Conservation (phyloP, 1,140 invertebrate species). For the Apis cerana region DNA sequence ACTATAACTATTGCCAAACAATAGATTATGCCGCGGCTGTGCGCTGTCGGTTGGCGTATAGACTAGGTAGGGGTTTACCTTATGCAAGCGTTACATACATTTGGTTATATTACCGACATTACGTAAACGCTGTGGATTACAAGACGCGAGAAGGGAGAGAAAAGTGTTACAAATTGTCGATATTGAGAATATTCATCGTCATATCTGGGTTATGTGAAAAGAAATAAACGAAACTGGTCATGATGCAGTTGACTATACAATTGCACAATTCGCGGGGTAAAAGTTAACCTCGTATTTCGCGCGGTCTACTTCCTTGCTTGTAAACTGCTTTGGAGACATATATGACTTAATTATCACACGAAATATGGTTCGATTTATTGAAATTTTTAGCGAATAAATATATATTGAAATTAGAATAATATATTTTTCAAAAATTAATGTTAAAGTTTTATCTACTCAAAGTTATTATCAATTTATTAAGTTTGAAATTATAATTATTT, state of each 20-base stretch:
- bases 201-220: conserved; percentile 29
- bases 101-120: conserved; percentile 78
- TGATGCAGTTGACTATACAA: background rate
- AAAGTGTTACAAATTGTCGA: conserved; percentile 71
- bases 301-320: background rate
- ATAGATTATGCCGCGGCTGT: conserved; percentile 72
- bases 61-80: conserved; percentile 67
- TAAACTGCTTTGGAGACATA: background rate
- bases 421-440: background rate
- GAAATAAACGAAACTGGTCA: conserved; percentile 37
- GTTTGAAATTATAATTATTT: too few relatives aligned
- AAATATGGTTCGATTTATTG: background rate
- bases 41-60: conserved; percentile 53
- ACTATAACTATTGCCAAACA: conserved; percentile 75
- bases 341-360: background rate
- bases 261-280: conserved; percentile 36
- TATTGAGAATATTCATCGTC: conserved; percentile 44
- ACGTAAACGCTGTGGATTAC: conserved; percentile 74
- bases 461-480: background rate
- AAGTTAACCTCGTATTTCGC: conserved; percentile 22
- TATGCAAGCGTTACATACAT: conserved; percentile 80
- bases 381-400: background rate
- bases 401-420: background rate
- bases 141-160: conserved; percentile 66
- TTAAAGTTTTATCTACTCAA: background rate